Evolutionary conservation across 1,140 invertebrate species (phyloP).

Genomic region (Hydropsyche tenuis): DNA sequence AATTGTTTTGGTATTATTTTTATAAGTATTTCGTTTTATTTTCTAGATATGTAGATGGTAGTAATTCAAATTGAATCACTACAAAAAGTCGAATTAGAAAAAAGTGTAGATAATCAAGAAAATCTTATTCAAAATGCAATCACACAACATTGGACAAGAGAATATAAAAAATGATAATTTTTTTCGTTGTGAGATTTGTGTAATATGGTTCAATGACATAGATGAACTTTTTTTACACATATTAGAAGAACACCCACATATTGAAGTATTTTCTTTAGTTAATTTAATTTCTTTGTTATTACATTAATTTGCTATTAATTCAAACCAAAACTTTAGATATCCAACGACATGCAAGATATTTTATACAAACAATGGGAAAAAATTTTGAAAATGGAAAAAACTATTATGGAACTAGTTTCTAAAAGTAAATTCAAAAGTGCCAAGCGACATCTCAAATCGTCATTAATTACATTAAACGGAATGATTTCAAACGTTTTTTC

Average conservation of each 20-base stretch:
- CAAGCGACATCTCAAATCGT: conserved; percentile 19
- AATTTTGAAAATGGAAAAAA: conserved; percentile 31
- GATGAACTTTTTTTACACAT: conserved; percentile 26
- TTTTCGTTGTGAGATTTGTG: conserved; percentile 31
- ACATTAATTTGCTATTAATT: conserved; percentile 2
- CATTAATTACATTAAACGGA: conserved; percentile 4
- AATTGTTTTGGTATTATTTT: too few species aligned
- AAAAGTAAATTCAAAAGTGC: conserved; percentile 32
- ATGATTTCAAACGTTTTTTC: conserved; percentile 12
- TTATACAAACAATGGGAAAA: conserved; percentile 32
- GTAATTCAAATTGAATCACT: too few species aligned
- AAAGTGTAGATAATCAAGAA: not conserved
- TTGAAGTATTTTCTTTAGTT: conserved; percentile 18
- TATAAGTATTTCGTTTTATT: too few species aligned
- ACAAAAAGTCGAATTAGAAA: too few species aligned
- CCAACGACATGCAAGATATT: conserved; percentile 16
- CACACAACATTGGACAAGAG: not conserved
- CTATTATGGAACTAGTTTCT: conserved; percentile 24
- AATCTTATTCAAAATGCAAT: not conserved
- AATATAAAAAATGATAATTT: conserved; percentile 16
- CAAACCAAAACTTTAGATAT: conserved; percentile 29
- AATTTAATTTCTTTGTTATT: not conserved
- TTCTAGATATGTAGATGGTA: too few species aligned
- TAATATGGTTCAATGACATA: conserved; percentile 29
- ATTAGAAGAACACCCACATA: conserved; percentile 14